Conservation (phyloP, 2,888 invertebrate genomes). For the Pseudococcus jackbeardsleyi region DNA sequence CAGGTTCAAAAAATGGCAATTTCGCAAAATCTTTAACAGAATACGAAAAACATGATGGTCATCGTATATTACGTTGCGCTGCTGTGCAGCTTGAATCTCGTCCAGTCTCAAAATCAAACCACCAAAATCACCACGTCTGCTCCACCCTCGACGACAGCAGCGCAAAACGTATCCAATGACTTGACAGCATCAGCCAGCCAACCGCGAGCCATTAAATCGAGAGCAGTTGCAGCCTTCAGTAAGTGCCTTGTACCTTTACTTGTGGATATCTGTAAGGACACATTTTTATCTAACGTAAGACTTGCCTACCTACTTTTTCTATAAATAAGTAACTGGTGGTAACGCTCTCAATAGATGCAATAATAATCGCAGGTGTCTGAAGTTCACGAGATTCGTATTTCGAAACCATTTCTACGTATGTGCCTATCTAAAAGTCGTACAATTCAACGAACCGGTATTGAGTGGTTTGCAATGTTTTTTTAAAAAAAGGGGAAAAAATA, state of each 20-base stretch:
- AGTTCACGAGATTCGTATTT: constrained; percentile 18
- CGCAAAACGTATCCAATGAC: constrained; percentile 38
- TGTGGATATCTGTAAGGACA: background rate
- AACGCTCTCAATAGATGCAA: background rate
- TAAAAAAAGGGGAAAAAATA: background rate
- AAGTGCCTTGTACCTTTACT: constrained; percentile 56
- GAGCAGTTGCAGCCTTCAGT: constrained; percentile 61
- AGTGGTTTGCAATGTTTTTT: constrained; percentile 11
- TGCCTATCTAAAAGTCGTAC: background rate
- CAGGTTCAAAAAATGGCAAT: constrained; percentile 61
- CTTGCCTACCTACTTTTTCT: background rate
- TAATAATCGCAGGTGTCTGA: background rate
- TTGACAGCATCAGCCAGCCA: constrained; percentile 54
- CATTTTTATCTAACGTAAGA: background rate
- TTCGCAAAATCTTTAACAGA: constrained; percentile 55
- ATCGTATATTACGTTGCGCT: constrained; percentile 27
- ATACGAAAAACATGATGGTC: constrained; percentile 38
- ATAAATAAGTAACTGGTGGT: background rate
- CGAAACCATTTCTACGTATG: background rate
- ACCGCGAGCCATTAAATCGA: constrained; percentile 26
- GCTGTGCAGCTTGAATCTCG: constrained; percentile 25
- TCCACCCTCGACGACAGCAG: background rate
- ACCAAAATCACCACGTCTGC: constrained; percentile 25
- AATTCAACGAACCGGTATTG: background rate
- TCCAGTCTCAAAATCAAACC: constrained; percentile 41